Evolutionary conservation across 2,113 vertebrate species (phyloP).

Genomic region (Lepus europaeus): DNA sequence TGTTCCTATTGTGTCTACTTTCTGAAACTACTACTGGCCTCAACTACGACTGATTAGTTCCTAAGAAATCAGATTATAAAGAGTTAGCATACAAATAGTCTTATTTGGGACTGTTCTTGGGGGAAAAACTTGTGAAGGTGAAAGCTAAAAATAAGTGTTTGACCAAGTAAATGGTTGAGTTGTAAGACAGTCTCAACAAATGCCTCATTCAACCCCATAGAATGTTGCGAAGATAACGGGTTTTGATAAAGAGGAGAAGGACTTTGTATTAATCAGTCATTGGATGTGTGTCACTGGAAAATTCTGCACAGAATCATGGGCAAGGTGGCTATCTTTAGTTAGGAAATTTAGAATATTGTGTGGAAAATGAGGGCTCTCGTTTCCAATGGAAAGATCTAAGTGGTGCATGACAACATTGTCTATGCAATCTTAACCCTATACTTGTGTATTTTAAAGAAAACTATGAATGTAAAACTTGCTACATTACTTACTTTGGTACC

Average conservation of each 20-base stretch:
- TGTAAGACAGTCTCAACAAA: neutral
- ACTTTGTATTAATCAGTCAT: neutral
- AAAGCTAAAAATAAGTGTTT: constrained; percentile 9
- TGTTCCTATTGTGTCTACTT: neutral
- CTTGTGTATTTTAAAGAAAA: constrained; percentile 14
- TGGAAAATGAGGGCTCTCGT: neutral
- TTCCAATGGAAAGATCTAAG: neutral
- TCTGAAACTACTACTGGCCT: neutral
- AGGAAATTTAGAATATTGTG: neutral
- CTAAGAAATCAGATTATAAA: neutral
- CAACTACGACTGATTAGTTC: neutral
- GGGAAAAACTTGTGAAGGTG: neutral
- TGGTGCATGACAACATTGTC: neutral
- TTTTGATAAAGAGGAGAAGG: neutral
- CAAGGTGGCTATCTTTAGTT: neutral
- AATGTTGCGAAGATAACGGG: neutral
- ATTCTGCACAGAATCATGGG: neutral
- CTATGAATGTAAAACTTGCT: neutral
- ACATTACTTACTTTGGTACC: neutral
- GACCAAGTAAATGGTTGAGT: neutral
- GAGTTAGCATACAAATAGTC: neutral
- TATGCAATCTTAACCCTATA: neutral
- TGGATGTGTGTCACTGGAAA: neutral
- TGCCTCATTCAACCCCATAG: neutral
- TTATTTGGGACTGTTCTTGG: neutral